phyloP scores from a whole-genome alignment of 1,140 invertebrate species.

The Limonius californicus region DNA sequence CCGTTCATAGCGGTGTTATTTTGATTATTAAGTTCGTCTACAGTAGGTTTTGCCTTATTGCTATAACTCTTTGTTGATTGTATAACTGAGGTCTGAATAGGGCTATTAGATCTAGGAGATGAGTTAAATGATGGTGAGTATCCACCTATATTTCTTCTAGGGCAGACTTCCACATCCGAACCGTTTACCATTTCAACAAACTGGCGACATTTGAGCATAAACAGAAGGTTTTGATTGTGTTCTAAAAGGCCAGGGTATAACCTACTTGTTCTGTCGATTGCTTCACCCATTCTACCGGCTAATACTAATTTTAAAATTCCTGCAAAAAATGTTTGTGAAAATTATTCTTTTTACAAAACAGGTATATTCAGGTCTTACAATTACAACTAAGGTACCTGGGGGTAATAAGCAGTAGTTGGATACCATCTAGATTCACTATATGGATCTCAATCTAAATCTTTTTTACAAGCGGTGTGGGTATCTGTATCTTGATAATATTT shows the following conservation, averaged over 20 bases:
- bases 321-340: slow-evolving; percentile 55
- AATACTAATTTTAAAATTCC: slow-evolving; percentile 92
- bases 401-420: too few relatives aligned
- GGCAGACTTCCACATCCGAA: slow-evolving; percentile 66
- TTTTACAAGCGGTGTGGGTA: too few relatives aligned
- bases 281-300: slow-evolving; percentile 89
- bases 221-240: slow-evolving; percentile 84
- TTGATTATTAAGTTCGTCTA: slow-evolving; percentile 42
- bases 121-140: slow-evolving; percentile 40
- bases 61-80: slow-evolving; percentile 67
- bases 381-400: too few relatives aligned
- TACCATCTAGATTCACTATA: too few relatives aligned
- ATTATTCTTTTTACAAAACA: too few relatives aligned
- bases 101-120: slow-evolving; percentile 47
- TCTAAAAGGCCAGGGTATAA: slow-evolving; percentile 90
- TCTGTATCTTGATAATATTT: too few relatives aligned
- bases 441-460: too few relatives aligned
- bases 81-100: slow-evolving; percentile 67
- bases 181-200: slow-evolving; percentile 95
- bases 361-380: too few relatives aligned
- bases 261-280: slow-evolving; percentile 83
- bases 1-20: slow-evolving; percentile 55
- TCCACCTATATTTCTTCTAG: slow-evolving; percentile 34
- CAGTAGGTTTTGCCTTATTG: slow-evolving; percentile 44
- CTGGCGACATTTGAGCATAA: slow-evolving; percentile 94